A percentile compares a stretch with the other conserved stretches of the same genome.
These are phyloP conservation scores for Folsomia candida DNA, from an alignment of 2,888 invertebrate genomes.

Conservation along the genomic window DNA sequence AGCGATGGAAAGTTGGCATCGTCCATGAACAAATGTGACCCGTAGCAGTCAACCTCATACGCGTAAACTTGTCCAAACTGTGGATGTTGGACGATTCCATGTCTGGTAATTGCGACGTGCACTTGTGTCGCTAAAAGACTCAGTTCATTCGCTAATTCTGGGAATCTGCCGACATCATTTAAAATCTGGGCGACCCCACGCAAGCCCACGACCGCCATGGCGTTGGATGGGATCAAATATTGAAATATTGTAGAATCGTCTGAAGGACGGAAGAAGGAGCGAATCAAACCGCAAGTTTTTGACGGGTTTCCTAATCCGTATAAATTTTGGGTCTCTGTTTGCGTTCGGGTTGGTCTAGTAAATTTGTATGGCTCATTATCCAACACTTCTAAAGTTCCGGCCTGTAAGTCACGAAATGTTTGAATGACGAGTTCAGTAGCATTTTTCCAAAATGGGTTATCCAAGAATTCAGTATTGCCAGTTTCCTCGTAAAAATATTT, in stretches of 20 bases:
- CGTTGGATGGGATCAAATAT: slow-evolving; percentile 45
- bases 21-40: slow-evolving; percentile 45
- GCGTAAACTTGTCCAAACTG: slow-evolving; percentile 45
- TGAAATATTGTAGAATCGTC: slow-evolving; percentile 46
- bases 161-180: slow-evolving; percentile 16
- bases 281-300: slow-evolving; percentile 42
- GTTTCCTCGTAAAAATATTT: slow-evolving; percentile 42
- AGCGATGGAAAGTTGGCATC: slow-evolving; percentile 46
- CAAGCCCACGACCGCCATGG: slow-evolving; percentile 41
- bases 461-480: slow-evolving; percentile 28
- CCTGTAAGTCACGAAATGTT: slow-evolving; percentile 38
- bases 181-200: slow-evolving; percentile 40
- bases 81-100: slow-evolving; percentile 43
- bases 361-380: slow-evolving; percentile 39
- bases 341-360: slow-evolving; percentile 37
- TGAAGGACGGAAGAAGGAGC: slow-evolving; percentile 47
- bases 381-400: slow-evolving; percentile 41
- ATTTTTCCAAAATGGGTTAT: slow-evolving; percentile 36
- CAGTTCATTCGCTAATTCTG: slow-evolving; percentile 28
- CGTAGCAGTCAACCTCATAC: slow-evolving; percentile 47
- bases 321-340: slow-evolving; percentile 46
- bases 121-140: slow-evolving; percentile 34
- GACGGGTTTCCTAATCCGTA: slow-evolving; percentile 39
- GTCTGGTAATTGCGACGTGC: slow-evolving; percentile 23
- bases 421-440: slow-evolving; percentile 29